Percentiles rank a stretch among this genome's conserved stretches.
Conservation (phyloP, 30 jellyfish, hydroid and myxozoan species). For the Pelagia noctiluca region DNA sequence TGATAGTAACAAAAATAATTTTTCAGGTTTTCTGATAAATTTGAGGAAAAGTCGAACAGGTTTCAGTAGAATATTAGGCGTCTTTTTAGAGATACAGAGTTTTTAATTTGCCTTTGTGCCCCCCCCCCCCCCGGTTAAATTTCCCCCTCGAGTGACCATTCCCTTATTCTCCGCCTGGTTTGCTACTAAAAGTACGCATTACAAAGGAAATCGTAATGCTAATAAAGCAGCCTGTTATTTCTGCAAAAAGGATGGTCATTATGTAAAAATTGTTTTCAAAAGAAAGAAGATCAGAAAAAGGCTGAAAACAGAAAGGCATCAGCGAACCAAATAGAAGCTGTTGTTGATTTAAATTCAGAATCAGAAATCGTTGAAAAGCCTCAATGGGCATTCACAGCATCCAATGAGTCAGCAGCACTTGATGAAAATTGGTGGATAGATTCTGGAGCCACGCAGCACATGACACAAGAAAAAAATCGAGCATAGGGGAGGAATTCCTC, state of each 20-base stretch:
- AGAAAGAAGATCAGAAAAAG: not conserved
- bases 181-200: not conserved
- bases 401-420: not conserved
- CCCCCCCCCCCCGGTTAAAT: too few species aligned
- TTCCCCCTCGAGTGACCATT: too few species aligned
- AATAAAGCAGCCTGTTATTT: slow-evolving; percentile 34
- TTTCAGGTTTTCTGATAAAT: too few species aligned
- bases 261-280: slow-evolving; percentile 35
- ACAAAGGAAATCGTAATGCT: not conserved
- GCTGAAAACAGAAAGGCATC: not conserved
- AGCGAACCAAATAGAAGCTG: slow-evolving; percentile 9
- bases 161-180: too few species aligned
- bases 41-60: too few species aligned
- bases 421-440: slow-evolving; percentile 49
- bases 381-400: not conserved
- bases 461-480: slow-evolving; percentile 15
- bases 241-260: slow-evolving; percentile 40
- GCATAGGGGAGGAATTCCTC: too few species aligned
- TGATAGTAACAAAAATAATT: too few species aligned
- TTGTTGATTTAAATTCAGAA: not conserved
- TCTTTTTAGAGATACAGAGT: too few species aligned
- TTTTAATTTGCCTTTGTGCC: too few species aligned
- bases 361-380: not conserved
- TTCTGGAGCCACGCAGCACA: slow-evolving; percentile 61
- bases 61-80: too few species aligned